A percentile compares a stretch with the other conserved stretches of the same genome.
phyloP scores from a whole-genome alignment of 2,888 invertebrate genomes.

The Mamestra brassicae region DNA sequence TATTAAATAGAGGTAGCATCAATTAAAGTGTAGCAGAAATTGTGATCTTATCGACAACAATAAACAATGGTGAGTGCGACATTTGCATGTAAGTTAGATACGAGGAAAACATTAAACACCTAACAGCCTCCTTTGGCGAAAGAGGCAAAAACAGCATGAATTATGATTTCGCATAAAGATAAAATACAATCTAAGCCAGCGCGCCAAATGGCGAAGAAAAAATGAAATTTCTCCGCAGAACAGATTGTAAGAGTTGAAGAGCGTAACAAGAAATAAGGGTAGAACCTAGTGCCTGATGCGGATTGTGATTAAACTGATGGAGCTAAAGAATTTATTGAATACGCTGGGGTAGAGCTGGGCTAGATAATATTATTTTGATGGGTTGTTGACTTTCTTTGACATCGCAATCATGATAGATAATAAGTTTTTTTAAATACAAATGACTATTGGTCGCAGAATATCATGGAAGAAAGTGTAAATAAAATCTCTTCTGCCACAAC shows the following conservation, averaged over 20 bases:
- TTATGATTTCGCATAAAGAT: conserved; percentile 90
- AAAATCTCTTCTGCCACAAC: too few species aligned
- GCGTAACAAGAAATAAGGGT: conserved; percentile 79
- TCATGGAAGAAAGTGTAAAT: too few species aligned
- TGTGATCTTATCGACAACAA: conserved; percentile 79
- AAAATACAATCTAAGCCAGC: conserved; percentile 89
- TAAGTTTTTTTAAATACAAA: background rate
- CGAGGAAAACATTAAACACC: conserved; percentile 84
- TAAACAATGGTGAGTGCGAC: conserved; percentile 82
- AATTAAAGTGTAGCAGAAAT: conserved; percentile 78
- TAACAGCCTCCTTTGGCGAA: conserved; percentile 79
- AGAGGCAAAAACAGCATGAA: conserved; percentile 87
- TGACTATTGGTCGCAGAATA: background rate
- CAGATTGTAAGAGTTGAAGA: conserved; percentile 77
- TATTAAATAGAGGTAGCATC: conserved; percentile 66
- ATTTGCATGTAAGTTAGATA: conserved; percentile 83
- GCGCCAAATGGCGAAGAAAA: conserved; percentile 87
- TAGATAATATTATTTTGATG: conserved; percentile 26
- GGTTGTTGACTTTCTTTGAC: background rate
- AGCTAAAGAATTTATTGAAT: conserved; percentile 62
- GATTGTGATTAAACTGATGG: conserved; percentile 53
- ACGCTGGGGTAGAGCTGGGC: conserved; percentile 7
- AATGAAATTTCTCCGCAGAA: conserved; percentile 85
- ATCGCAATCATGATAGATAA: background rate
- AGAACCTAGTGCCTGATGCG: conserved; percentile 66